Evolutionary conservation across 2,113 vertebrate genomes (phyloP), one percentile per base, ranked within the genome.

Genomic region (Echinops telfairi): DNA sequence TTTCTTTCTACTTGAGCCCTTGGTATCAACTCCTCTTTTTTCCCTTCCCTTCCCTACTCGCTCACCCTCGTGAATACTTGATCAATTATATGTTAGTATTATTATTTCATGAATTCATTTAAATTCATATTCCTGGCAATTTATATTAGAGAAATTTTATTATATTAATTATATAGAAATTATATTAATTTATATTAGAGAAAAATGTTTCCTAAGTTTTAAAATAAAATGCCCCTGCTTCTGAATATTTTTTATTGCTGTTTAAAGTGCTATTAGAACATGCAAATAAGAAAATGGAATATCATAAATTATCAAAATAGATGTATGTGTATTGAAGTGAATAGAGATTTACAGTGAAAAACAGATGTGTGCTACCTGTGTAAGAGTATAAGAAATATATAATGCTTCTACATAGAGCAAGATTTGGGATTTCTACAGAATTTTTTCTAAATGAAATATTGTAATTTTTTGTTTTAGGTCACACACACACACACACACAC

Each of bases 211-310:
- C 83, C 22, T 60, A 47, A 66, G 40, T 27, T 3, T 62, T 91
- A 83, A 68, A 92, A 75, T 60, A 85, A 23, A 2, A 68, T 68
- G 19, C 17, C 91, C 90, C 20, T 81, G 58, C 25, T 62, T 90
- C 31, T 84, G 33, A 80, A 38, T 88, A 70, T 90, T 90, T 70
- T 70, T n/a, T 66, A 29, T 70, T 68, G 11, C 14, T 70, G 68
- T 70, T 86, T 79, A 91, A 79, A 85, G 11, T 33, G 33, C 60
- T 60, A 29, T 87, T 75, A 91, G 94, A 86, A 86, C 9, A 57
- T 16, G 86, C 9, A 43, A 12, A 47, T 89, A 83, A 90, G 11
- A 57, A 78, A 84, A 70, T 29, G 12, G 27, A 58, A 33, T 73
- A 83, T 81, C 84, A 53, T 81, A 85, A 87, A 47, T 53, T 38